Percentiles rank a stretch among this genome's conserved stretches.
Conservation (phyloP, 2,113 vertebrate species). For the Zootoca vivipara region DNA sequence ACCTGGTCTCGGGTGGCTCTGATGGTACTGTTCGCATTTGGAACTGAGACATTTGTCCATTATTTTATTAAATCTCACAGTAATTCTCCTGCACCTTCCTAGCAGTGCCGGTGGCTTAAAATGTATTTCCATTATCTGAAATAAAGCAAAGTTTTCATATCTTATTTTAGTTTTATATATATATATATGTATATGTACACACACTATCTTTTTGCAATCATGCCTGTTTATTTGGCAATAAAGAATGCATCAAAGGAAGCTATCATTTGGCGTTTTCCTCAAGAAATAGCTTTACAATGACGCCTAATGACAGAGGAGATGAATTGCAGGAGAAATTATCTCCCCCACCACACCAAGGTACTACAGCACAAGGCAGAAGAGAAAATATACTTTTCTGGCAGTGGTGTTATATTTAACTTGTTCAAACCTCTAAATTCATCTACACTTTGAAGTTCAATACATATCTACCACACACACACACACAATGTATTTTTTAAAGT, state of each 20-base stretch:
- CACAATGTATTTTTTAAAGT: background rate
- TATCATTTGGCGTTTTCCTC: constrained; percentile 39
- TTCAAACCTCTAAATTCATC: constrained; percentile 33
- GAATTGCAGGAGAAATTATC: constrained; percentile 73
- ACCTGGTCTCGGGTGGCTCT: constrained; percentile 68
- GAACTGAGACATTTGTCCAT: constrained; percentile 38
- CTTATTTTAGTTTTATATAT: constrained; percentile 2
- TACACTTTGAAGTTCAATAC: constrained; percentile 48
- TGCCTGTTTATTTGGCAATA: constrained; percentile 36
- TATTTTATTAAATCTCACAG: fast-evolving
- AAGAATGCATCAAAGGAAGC: constrained; percentile 13
- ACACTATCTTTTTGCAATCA: constrained; percentile 33
- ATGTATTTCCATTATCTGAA: constrained; percentile 23
- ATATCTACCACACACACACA: background rate
- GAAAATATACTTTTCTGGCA: constrained; percentile 44
- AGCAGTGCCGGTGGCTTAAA: background rate
- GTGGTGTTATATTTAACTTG: constrained; percentile 12
- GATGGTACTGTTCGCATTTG: constrained; percentile 71
- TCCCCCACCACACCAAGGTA: constrained; percentile 45
- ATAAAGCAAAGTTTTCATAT: background rate
- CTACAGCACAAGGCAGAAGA: constrained; percentile 46
- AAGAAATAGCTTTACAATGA: constrained; percentile 78
- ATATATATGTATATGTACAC: too few relatives aligned
- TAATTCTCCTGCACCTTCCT: fast-evolving
- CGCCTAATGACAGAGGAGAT: constrained; percentile 79